phyloP scores from a whole-genome alignment of 2,888 invertebrate genomes.

The Metalampra italica region DNA sequence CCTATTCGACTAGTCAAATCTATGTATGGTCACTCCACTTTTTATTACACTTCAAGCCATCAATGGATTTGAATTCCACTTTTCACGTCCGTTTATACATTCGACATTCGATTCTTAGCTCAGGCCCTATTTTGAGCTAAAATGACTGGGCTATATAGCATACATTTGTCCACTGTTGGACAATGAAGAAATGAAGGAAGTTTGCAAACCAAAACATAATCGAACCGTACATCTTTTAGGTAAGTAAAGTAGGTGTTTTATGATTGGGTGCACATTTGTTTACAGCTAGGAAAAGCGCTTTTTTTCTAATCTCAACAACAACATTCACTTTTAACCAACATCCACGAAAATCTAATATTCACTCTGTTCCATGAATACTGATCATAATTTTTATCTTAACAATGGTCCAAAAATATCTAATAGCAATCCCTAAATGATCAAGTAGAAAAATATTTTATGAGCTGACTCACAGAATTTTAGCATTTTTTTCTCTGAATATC shows the following conservation, averaged over 20 bases:
- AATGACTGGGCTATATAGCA: too few relatives aligned
- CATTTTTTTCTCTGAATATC: constrained; percentile 46
- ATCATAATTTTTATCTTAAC: constrained; percentile 68
- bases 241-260: constrained; percentile 9
- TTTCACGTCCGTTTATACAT: too few relatives aligned
- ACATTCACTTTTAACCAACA: constrained; percentile 49
- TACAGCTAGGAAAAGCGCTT: constrained; percentile 55
- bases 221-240: not conserved
- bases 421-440: constrained; percentile 71
- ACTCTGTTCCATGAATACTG: constrained; percentile 63
- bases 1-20: too few relatives aligned
- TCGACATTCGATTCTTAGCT: too few relatives aligned
- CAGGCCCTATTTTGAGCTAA: too few relatives aligned
- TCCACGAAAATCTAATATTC: constrained; percentile 56
- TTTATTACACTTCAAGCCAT: too few relatives aligned
- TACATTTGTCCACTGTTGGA: too few relatives aligned
- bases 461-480: constrained; percentile 68
- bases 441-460: constrained; percentile 77
- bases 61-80: too few relatives aligned
- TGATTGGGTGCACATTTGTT: constrained; percentile 49
- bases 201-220: too few relatives aligned
- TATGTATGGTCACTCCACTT: too few relatives aligned
- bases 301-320: constrained; percentile 50
- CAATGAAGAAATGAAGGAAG: too few relatives aligned
- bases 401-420: constrained; percentile 79